Conservation (phyloP, 2,797 vertebrate genomes). For the Artibeus lituratus region DNA sequence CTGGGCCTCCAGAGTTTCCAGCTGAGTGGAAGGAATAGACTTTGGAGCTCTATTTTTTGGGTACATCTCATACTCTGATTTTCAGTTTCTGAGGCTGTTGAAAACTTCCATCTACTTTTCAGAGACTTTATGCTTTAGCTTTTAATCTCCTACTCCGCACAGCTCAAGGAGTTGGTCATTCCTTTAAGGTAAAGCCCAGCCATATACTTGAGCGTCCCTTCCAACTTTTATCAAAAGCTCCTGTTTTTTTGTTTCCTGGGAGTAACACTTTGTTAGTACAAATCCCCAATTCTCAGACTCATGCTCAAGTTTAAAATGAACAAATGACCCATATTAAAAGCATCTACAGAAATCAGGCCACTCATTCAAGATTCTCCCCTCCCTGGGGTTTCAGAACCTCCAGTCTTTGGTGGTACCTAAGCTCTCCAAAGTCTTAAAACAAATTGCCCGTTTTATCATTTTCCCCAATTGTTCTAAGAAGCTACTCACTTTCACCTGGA, state of each 20-base stretch:
- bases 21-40: no score
- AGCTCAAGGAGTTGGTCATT: background rate
- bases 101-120: background rate
- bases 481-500: background rate
- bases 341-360: background rate
- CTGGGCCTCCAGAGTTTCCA: background rate
- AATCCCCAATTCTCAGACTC: background rate
- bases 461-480: background rate
- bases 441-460: background rate
- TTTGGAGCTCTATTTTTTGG: background rate
- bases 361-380: background rate
- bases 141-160: background rate
- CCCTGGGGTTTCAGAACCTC: background rate
- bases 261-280: background rate
- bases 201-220: background rate
- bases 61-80: background rate
- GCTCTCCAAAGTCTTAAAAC: background rate
- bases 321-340: background rate
- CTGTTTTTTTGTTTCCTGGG: background rate
- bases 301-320: background rate
- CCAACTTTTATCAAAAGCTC: background rate
- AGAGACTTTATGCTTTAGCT: background rate
- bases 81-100: background rate
- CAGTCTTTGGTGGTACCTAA: background rate
- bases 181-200: background rate